Conservation (phyloP, 1,140 invertebrate genomes). For the Drosophila pseudoobscura region DNA sequence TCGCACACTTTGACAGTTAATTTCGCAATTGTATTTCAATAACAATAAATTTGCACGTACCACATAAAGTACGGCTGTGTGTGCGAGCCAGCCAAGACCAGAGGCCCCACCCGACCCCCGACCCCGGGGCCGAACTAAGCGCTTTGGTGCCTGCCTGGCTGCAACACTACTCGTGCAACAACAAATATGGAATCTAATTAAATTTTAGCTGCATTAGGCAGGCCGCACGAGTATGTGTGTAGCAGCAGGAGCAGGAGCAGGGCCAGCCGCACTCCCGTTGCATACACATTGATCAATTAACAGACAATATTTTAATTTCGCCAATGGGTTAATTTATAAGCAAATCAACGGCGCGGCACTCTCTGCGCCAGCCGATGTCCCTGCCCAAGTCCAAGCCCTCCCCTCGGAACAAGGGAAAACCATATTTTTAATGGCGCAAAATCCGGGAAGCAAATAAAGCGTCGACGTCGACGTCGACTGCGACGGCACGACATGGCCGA, state of each 20-base stretch:
- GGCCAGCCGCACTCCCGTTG: slow-evolving; percentile 53
- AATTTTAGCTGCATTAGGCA: slow-evolving; percentile 67
- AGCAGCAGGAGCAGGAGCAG: slow-evolving; percentile 9
- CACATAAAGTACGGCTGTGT: slow-evolving; percentile 62
- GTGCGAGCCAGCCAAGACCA: background rate
- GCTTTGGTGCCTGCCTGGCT: slow-evolving; percentile 45
- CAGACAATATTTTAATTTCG: slow-evolving; percentile 81
- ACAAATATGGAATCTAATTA: slow-evolving; percentile 76
- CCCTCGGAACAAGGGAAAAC: slow-evolving; percentile 42
- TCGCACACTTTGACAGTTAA: slow-evolving; percentile 83
- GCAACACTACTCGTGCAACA: slow-evolving; percentile 28
- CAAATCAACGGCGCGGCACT: slow-evolving; percentile 60
- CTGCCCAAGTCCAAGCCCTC: slow-evolving; percentile 15
- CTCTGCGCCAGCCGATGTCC: background rate
- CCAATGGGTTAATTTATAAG: slow-evolving; percentile 83
- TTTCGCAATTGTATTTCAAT: slow-evolving; percentile 83
- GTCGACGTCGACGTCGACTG: slow-evolving; percentile 63
- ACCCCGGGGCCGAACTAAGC: slow-evolving; percentile 20
- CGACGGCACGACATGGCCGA: slow-evolving; percentile 63
- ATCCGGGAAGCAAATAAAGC: slow-evolving; percentile 63
- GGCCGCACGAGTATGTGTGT: slow-evolving; percentile 8
- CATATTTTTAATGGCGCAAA: slow-evolving; percentile 80
- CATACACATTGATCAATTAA: slow-evolving; percentile 83
- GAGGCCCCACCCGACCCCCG: slow-evolving; percentile 1
- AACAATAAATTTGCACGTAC: slow-evolving; percentile 78